phyloP scores from a whole-genome alignment of 2,113 vertebrate species.

The Capra hircus region DNA sequence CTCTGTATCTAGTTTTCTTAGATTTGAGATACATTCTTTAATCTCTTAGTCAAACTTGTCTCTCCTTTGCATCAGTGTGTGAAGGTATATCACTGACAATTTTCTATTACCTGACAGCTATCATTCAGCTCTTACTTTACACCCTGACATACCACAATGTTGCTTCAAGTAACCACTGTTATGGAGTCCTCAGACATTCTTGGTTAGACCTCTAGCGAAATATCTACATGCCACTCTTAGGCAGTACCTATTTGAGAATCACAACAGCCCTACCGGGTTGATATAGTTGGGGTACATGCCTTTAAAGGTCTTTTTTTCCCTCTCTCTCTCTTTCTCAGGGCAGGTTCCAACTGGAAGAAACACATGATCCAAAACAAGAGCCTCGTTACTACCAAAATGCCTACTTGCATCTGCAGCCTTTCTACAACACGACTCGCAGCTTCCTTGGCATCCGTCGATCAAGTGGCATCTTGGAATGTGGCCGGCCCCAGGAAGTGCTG shows the following conservation, averaged over 20 bases:
- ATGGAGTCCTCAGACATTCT: not conserved
- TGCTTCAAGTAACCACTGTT: not conserved
- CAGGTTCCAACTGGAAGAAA: slow-evolving; percentile 60
- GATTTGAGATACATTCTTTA: not conserved
- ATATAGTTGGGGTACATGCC: not conserved
- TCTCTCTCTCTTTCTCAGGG: slow-evolving; percentile 60
- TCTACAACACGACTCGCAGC: slow-evolving; percentile 72
- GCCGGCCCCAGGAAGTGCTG: slow-evolving; percentile 26
- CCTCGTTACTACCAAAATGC: slow-evolving; percentile 60
- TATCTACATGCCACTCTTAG: not conserved
- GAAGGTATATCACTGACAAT: not conserved
- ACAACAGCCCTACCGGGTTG: not conserved
- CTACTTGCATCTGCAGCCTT: slow-evolving; percentile 58
- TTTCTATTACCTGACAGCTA: not conserved
- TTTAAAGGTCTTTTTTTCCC: not conserved
- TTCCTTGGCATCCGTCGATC: slow-evolving; percentile 58
- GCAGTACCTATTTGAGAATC: not conserved
- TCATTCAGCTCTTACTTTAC: not conserved
- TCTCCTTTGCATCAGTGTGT: not conserved
- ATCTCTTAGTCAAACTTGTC: not conserved
- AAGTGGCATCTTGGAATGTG: slow-evolving; percentile 31
- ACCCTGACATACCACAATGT: not conserved
- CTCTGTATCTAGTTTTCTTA: not conserved
- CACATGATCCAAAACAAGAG: not conserved
- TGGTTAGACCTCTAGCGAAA: not conserved